These are phyloP conservation scores for Thaumatotibia leucotreta DNA, from an alignment of 1,140 invertebrate species.

Conservation along the genomic window DNA sequence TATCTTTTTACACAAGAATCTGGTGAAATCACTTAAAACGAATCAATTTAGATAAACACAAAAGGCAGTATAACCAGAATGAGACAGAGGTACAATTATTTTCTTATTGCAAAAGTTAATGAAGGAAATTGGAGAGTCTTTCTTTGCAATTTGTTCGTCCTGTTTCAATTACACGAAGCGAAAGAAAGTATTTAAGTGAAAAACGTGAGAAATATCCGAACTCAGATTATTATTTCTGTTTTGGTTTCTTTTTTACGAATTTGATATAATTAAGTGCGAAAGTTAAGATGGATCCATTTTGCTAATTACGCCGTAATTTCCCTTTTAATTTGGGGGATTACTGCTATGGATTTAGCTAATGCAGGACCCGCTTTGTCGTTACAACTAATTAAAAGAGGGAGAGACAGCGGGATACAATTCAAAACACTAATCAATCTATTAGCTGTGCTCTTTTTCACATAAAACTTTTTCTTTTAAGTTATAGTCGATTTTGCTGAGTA, in stretches of 20 bases:
- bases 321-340: constrained; percentile 6
- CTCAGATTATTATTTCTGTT: constrained; percentile 28
- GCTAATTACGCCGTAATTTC: constrained; percentile 18
- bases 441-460: background rate
- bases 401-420: background rate
- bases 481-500: background rate
- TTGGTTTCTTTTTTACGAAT: constrained; percentile 21
- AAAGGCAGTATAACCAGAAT: background rate
- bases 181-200: constrained; percentile 21
- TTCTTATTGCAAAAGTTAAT: constrained; percentile 8
- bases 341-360: background rate
- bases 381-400: background rate
- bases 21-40: background rate
- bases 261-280: constrained; percentile 25
- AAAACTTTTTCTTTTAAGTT: background rate
- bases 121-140: constrained; percentile 3
- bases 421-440: background rate
- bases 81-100: background rate
- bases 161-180: constrained; percentile 10
- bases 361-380: background rate
- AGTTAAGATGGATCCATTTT: constrained; percentile 25
- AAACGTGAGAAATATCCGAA: constrained; percentile 24
- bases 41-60: background rate
- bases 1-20: no score
- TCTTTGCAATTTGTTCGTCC: constrained; percentile 10